A percentile compares a stretch with the other conserved stretches of the same genome.
Conservation (phyloP, 2,797 vertebrate genomes). For the Schizothorax lantsangensis region DNA sequence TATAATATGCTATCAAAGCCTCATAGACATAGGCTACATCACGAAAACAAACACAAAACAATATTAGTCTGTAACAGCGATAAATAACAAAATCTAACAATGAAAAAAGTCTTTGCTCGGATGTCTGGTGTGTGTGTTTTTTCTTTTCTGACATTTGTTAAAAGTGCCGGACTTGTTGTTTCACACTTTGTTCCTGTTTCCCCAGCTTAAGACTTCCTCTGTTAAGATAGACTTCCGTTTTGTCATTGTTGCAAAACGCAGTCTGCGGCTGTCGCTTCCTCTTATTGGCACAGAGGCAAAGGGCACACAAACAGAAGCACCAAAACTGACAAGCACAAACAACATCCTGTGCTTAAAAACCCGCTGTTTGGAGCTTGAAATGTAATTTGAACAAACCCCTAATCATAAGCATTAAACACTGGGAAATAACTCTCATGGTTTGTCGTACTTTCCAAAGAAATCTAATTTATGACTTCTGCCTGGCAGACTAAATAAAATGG, state of each 20-base stretch:
- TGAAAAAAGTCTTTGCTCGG: neutral
- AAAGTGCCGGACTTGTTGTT: constrained; percentile 34
- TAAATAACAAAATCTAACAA: neutral
- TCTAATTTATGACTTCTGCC: neutral
- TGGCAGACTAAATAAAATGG: neutral
- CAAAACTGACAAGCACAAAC: constrained; percentile 17
- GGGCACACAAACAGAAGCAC: constrained; percentile 25
- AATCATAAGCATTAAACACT: neutral
- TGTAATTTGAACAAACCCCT: neutral
- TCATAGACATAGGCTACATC: neutral
- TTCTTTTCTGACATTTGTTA: neutral
- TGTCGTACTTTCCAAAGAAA: neutral
- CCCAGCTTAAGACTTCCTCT: constrained; percentile 70
- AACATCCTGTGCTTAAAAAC: constrained; percentile 35
- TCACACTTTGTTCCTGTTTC: constrained; percentile 51
- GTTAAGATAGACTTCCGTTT: constrained; percentile 71
- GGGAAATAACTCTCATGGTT: neutral
- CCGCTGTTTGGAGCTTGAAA: neutral
- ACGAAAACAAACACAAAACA: neutral
- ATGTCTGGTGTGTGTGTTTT: neutral
- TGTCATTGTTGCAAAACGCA: constrained; percentile 57
- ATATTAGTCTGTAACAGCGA: neutral
- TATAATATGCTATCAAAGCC: neutral
- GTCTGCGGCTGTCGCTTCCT: constrained; percentile 54
- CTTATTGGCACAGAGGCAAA: constrained; percentile 39